Base-by-base conservation (phyloP, 2,888 invertebrate genomes). In the Andrena bicolor region DNA sequence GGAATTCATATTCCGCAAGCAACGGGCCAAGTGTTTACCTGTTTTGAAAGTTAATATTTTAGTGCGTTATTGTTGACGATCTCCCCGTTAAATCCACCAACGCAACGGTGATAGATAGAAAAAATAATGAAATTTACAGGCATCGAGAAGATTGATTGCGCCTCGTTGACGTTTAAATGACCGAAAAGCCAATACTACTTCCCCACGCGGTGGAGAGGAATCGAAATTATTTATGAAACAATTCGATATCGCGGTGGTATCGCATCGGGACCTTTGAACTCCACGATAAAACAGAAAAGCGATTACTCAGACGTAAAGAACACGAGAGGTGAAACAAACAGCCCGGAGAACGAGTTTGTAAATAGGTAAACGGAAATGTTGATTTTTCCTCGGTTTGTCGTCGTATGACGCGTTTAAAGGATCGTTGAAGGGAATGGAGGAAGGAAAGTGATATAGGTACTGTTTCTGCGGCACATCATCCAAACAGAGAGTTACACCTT, bases 391-490 rank as follows among this genome's bases (percentile, higher is more conserved):
- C 5, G 41, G 4, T 48, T 58, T 48, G 16, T 20, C 0, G 60
- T 28, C 13, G 23, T 7, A 23, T 13, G 28, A 26, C 2, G 26
- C 1, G 26, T 74, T 53, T 41, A 51, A 60, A 26, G 30, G 30
- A 49, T 48, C 26, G 51, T 8, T 28, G 8, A 53, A 20, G n/a
- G 8, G 26, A 6, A 23, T n/a, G 35, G 71, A 30, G 2, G 51
- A 32, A 28, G 49, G 48, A 73, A 73, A 83, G 68, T 83, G 77
- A 80, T 78, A 73, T 70, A n/a, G n/a, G n/a, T n/a, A 76, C 20
- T 10, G 65, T 77, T 83, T 60, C 71, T 28, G 32, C 26, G n/a
- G 49, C 53, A 72, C 56, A 65, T 69, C 60, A 51, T 71, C 26
- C 32, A 20, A 6, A 10, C 10, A 48, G 68, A 75, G 64, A 68